Evolutionary conservation across 2,113 vertebrate species (phyloP).

Genomic region (Ceratotherium simum): DNA sequence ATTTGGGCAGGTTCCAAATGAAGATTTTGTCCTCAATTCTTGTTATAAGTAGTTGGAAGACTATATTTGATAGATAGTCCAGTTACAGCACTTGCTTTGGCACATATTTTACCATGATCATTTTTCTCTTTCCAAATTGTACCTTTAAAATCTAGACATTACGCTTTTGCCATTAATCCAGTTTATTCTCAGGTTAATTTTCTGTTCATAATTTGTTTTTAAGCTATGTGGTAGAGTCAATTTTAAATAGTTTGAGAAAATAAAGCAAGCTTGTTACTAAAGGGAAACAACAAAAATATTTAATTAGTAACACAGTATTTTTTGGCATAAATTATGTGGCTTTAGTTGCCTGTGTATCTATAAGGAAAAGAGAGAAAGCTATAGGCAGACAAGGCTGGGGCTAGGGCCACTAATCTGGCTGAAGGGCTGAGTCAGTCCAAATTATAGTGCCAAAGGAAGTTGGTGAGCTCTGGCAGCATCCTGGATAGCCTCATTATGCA

Average conservation of each 20-base stretch:
- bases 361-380: not conserved
- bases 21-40: constrained; percentile 12
- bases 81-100: not conserved
- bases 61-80: constrained; percentile 39
- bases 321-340: not conserved
- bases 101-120: not conserved
- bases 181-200: constrained; percentile 12
- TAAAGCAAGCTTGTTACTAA: not conserved
- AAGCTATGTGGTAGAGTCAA: not conserved
- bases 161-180: not conserved
- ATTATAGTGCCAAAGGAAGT: not conserved
- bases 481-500: not conserved
- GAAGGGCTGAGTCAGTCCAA: not conserved
- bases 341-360: not conserved
- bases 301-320: not conserved
- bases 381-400: not conserved
- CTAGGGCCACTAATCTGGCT: not conserved
- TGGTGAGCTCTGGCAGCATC: not conserved
- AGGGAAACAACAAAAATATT: not conserved
- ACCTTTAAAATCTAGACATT: not conserved
- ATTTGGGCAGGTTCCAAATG: not conserved
- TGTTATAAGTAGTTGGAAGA: not conserved
- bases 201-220: not conserved
- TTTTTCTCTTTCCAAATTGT: constrained; percentile 19
- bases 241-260: constrained; percentile 11